Conservation (phyloP, 2,888 invertebrate species). For the Orthonychiurus folsomi region DNA sequence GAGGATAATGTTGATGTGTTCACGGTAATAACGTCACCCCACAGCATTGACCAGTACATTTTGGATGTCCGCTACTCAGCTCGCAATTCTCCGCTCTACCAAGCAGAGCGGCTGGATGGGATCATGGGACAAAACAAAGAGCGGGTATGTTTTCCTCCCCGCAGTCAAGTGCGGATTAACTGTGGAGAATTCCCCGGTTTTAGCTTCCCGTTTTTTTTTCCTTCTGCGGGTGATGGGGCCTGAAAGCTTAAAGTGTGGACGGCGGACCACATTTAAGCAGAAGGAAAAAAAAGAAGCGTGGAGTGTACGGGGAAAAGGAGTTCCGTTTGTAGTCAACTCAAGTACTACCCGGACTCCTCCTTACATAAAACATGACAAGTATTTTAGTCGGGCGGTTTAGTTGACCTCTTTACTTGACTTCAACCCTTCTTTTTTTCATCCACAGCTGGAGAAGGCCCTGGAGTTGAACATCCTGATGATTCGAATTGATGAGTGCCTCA, state of each 20-base stretch:
- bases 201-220: too few species aligned
- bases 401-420: neutral
- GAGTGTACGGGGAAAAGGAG: neutral
- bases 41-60: conserved; percentile 44
- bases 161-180: too few species aligned
- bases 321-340: neutral
- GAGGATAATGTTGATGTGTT: conserved; percentile 83
- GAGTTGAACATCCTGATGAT: conserved; percentile 72
- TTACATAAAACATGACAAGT: conserved; percentile 1
- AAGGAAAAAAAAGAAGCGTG: neutral
- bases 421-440: neutral
- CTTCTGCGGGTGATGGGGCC: too few species aligned
- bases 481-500: conserved; percentile 80
- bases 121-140: conserved; percentile 63
- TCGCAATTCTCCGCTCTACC: conserved; percentile 88
- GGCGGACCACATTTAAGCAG: conserved; percentile 1
- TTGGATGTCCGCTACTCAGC: conserved; percentile 85
- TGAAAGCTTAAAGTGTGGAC: neutral
- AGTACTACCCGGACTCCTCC: neutral
- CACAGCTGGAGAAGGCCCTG: conserved; percentile 57
- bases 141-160: conserved; percentile 43
- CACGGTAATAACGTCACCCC: conserved; percentile 67
- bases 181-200: too few species aligned
- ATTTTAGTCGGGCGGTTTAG: neutral
- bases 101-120: conserved; percentile 77